These are phyloP conservation scores for Gryllus bimaculatus DNA, from an alignment of 1,140 invertebrate genomes.

Conservation along the genomic window DNA sequence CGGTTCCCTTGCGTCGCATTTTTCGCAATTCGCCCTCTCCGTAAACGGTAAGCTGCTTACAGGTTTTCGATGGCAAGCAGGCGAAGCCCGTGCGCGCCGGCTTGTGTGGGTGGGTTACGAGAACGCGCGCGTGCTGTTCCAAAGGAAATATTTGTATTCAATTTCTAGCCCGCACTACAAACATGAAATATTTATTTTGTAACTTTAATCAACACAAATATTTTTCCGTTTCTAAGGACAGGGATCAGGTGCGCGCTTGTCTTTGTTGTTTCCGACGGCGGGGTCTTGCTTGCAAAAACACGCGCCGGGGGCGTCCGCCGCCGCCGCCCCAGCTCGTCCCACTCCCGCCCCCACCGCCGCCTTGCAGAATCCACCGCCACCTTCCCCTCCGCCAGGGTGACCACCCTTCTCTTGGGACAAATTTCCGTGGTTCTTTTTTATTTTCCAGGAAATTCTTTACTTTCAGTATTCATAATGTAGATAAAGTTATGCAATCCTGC, in stretches of 20 bases:
- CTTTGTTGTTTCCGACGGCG: not conserved
- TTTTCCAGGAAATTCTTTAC: no score
- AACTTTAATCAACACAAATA: not conserved
- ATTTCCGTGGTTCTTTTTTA: no score
- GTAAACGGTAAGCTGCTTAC: not conserved
- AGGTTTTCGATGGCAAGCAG: not conserved
- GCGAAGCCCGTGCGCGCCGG: not conserved
- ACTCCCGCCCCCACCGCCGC: no score
- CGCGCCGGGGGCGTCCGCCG: no score
- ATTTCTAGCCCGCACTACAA: not conserved
- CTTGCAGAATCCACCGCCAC: no score
- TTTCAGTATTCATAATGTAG: no score
- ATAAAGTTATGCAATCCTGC: no score
- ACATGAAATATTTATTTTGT: slow-evolving; percentile 6
- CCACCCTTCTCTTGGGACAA: not conserved
- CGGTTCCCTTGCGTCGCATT: no score
- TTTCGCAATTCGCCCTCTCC: not conserved
- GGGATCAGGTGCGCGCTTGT: not conserved
- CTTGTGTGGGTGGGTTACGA: not conserved
- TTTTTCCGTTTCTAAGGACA: not conserved
- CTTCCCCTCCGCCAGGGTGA: no score
- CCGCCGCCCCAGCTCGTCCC: not conserved
- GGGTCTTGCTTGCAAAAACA: not conserved
- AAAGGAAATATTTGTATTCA: not conserved
- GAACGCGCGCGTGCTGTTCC: not conserved